Evolutionary conservation across 2,888 invertebrate species (phyloP), one percentile per base, ranked within the genome.

Genomic region (Nasonovia ribisnigri): DNA sequence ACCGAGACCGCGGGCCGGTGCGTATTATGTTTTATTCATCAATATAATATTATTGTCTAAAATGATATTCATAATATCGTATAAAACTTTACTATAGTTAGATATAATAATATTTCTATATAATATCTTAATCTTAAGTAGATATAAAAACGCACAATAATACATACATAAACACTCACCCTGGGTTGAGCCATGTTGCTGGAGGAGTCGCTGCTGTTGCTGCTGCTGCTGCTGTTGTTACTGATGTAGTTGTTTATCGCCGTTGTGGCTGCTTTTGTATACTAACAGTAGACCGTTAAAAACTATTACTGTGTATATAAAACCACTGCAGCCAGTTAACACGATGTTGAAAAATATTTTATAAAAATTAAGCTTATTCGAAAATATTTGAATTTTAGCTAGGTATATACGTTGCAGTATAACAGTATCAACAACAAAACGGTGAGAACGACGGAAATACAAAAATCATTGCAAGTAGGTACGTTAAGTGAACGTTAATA

Each of bases 141-240:
- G 10, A 60, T 57, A 86, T 87, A 48, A 92, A 60, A 94, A 87
- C 48, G 36, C 84, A 94, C 46, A 42, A 54, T 87, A 94, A 88
- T 88, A 88, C 92, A 88, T 92, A 92, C 92, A 77, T 92, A 94
- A 94, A 86, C 90, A 97, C 97, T 96, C 97, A 98, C 98, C 97
- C 98, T 97, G 97, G 98, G 97, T 97, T 98, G 98, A 97, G 98
- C 98, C 98, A 98, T 98, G 87, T 87, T 92, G 67, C 48, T 48
- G 36, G 67, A 48, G 42, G 42, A 26, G 77, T 51, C 46, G 88
- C 60, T 60, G 46, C 87, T 92, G 92, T 6, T 60, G 54, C 1
- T 86, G n/a, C 84, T 91, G 46, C 51, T 54, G 92, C 51, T 54
- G 92, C 16, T 57, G n/a, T 13, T 67, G 88, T 36, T 57, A 84